phyloP scores from a whole-genome alignment of 2,797 vertebrate species.

The Agapornis canus region DNA sequence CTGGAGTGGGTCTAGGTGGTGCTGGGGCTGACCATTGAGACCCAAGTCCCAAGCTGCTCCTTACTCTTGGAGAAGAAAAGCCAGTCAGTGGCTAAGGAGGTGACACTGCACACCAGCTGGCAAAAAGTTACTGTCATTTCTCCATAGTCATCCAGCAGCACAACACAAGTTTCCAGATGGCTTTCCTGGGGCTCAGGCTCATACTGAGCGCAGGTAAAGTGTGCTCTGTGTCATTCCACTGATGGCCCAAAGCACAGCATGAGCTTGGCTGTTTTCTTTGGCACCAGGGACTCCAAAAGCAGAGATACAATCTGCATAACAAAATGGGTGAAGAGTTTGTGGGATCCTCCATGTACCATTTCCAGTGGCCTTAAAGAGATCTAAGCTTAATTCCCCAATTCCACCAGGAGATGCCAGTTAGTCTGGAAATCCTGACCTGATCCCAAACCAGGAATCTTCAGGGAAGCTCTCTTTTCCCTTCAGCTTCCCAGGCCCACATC shows the following conservation, averaged over 20 bases:
- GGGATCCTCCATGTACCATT: not conserved
- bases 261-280: not conserved
- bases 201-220: not conserved
- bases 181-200: not conserved
- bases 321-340: not conserved
- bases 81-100: not conserved
- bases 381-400: not conserved
- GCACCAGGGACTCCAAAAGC: not conserved
- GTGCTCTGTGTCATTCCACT: not conserved
- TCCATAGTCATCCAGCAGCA: not conserved
- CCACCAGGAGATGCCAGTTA: not conserved
- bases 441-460: not conserved
- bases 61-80: not conserved
- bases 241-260: not conserved
- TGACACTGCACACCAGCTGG: not conserved
- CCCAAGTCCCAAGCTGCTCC: not conserved
- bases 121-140: not conserved
- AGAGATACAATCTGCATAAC: not conserved
- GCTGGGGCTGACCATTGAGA: not conserved
- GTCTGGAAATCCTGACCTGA: not conserved
- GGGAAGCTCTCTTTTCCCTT: not conserved
- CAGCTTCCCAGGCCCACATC: not conserved
- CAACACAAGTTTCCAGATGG: not conserved
- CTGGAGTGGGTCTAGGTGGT: not conserved
- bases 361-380: not conserved